Percentiles rank a stretch among this genome's conserved stretches.
Evolutionary conservation across 2,797 vertebrate species (phyloP).

Genomic region (Heterohyrax brucei): DNA sequence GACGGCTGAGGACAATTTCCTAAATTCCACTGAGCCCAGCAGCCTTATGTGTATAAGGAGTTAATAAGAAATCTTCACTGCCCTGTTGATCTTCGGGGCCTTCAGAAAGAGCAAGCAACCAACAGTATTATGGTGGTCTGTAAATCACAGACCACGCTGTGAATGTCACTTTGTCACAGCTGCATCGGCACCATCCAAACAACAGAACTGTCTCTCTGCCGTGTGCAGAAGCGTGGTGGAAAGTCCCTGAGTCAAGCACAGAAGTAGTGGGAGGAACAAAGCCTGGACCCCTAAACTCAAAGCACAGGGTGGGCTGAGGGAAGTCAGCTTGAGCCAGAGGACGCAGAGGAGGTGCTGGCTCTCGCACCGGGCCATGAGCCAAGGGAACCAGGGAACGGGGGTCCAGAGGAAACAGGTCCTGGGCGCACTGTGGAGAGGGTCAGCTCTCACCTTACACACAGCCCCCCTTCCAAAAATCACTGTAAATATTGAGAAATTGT

Average conservation of each 20-base stretch:
- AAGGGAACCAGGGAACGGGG: background rate
- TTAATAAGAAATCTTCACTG: background rate
- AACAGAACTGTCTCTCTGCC: background rate
- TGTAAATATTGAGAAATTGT: background rate
- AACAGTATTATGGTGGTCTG: background rate
- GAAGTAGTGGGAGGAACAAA: fast-evolving
- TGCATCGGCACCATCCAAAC: fast-evolving
- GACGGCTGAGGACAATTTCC: background rate
- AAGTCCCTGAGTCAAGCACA: background rate
- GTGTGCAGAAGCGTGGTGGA: fast-evolving
- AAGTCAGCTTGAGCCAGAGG: background rate
- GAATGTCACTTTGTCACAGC: background rate
- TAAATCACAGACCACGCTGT: background rate
- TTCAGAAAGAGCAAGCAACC: background rate
- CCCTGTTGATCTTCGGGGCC: background rate
- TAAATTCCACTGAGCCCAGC: background rate
- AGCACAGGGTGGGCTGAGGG: background rate
- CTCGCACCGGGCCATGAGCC: background rate
- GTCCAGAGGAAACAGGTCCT: fast-evolving
- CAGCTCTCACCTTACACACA: background rate
- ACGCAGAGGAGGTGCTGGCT: background rate
- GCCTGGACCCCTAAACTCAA: background rate
- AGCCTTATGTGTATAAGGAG: background rate
- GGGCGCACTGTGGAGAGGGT: background rate
- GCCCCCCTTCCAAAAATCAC: background rate